Percentiles rank a stretch among this genome's conserved stretches.
Evolutionary conservation across 1,140 invertebrate genomes (phyloP).

Genomic region (Patella vulgata): DNA sequence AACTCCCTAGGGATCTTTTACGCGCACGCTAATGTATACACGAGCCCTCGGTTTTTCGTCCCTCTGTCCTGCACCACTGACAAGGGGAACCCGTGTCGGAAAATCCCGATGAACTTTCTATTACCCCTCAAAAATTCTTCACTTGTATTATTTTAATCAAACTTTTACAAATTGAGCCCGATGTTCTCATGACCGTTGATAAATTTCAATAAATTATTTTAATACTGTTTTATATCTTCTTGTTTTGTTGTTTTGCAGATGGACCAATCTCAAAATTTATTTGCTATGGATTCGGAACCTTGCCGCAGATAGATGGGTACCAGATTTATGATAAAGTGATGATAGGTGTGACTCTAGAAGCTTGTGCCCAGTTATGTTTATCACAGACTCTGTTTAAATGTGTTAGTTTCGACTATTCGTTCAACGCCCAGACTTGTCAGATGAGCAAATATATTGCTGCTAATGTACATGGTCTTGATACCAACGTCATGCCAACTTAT

Average conservation of each 20-base stretch:
- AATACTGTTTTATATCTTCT: too few species aligned
- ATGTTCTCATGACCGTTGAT: background rate
- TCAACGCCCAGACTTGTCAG: slow-evolving; percentile 51
- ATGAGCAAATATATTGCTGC: slow-evolving; percentile 60
- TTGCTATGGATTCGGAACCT: slow-evolving; percentile 57
- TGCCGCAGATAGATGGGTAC: slow-evolving; percentile 49
- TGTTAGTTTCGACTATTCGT: slow-evolving; percentile 59
- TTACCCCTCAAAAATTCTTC: too few species aligned
- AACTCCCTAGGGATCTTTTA: too few species aligned
- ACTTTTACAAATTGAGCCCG: background rate
- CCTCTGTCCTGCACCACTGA: too few species aligned
- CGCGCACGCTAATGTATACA: too few species aligned
- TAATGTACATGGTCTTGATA: slow-evolving; percentile 54
- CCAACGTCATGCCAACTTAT: slow-evolving; percentile 36
- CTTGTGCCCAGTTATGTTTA: slow-evolving; percentile 60
- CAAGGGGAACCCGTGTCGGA: too few species aligned
- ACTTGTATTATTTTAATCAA: background rate
- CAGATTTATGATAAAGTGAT: slow-evolving; percentile 55
- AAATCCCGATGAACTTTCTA: too few species aligned
- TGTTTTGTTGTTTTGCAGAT: slow-evolving; percentile 42
- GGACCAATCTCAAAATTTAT: slow-evolving; percentile 58
- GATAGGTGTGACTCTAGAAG: slow-evolving; percentile 53
- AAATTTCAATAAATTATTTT: background rate
- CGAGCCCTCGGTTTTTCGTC: too few species aligned
- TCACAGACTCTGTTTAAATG: slow-evolving; percentile 56